Evolutionary conservation across 2,888 invertebrate species (phyloP), one percentile per base, ranked within the genome.

Genomic region (Hermaeophaga mercurialis): DNA sequence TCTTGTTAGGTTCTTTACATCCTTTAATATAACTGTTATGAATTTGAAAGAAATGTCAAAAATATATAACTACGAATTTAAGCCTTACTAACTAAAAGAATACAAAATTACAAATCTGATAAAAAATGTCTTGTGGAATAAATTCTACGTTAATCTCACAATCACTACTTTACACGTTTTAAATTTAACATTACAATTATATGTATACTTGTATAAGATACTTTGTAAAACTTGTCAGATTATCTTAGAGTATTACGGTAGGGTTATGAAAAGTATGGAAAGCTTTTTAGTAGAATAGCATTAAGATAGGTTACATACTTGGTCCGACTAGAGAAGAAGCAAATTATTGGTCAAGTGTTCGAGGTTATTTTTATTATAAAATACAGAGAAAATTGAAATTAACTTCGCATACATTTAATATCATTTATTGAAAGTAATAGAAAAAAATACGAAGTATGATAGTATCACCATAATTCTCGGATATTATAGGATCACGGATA

Each of bases 211-310:
- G 8, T 33, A 18, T 22, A 19, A 22, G 7, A 11, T 33, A 24
- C 15, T 18, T 49, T 28, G 38, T 49, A 41, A 46, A 28, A 41
- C 38, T 28, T 31, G 11, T 39, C 41, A 31, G 14, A 39, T 28
- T 54, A 46, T 26, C 43, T 48, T 43, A 46, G 26, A 14, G 24
- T 9, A 39, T 28, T 45, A 63, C 54, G 56, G 50, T 60, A 62
- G 54, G 57, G 46, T 57, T 65, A 63, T 54, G 58, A 63, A 63
- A 62, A 59, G 63, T 65, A 63, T 60, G 58, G 62, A 65, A 65
- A 56, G 59, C 59, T 49, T 54, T 49, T 52, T 41, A 41, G 28
- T 47, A 28, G 43, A 24, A 31, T 28, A 48, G 11, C 43, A 19
- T 6, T 56, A 26, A 28, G 26, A 44, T 28, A 52, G 41, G 22